phyloP scores from a whole-genome alignment of 2,888 invertebrate genomes.

The Scaptomyza tumidula region DNA sequence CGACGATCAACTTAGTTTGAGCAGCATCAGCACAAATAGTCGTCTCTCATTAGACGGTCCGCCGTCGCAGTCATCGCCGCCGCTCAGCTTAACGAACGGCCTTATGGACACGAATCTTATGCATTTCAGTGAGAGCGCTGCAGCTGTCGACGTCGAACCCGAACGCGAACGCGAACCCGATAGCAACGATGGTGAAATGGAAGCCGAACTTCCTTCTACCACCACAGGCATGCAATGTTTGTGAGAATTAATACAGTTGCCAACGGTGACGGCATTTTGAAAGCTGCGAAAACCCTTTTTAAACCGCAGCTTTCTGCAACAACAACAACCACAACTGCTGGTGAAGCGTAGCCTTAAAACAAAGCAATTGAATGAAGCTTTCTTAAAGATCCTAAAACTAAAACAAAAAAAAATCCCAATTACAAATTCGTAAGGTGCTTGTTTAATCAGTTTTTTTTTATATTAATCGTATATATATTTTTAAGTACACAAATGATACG shows the following conservation, averaged over 20 bases:
- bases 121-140: slow-evolving; percentile 87
- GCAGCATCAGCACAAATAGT: slow-evolving; percentile 93
- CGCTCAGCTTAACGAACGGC: slow-evolving; percentile 89
- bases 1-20: slow-evolving; percentile 92
- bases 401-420: no score
- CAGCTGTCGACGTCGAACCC: slow-evolving; percentile 3
- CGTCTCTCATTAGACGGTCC: slow-evolving; percentile 90
- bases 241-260: slow-evolving; percentile 81
- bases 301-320: not conserved
- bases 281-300: slow-evolving; percentile 48
- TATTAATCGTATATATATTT: slow-evolving; percentile 2
- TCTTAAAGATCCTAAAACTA: not conserved
- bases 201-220: not conserved
- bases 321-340: slow-evolving; percentile 36
- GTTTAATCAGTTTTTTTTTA: slow-evolving; percentile 20
- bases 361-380: slow-evolving; percentile 3
- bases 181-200: not conserved
- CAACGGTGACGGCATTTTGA: slow-evolving; percentile 58
- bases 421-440: slow-evolving; percentile 34
- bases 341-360: slow-evolving; percentile 24
- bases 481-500: slow-evolving; percentile 24
- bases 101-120: slow-evolving; percentile 86
- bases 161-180: not conserved
- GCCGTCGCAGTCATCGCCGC: slow-evolving; percentile 87
- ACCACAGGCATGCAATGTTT: slow-evolving; percentile 58